Conservation (phyloP, 2,113 vertebrate species). For the Glaucidium brasilianum region DNA sequence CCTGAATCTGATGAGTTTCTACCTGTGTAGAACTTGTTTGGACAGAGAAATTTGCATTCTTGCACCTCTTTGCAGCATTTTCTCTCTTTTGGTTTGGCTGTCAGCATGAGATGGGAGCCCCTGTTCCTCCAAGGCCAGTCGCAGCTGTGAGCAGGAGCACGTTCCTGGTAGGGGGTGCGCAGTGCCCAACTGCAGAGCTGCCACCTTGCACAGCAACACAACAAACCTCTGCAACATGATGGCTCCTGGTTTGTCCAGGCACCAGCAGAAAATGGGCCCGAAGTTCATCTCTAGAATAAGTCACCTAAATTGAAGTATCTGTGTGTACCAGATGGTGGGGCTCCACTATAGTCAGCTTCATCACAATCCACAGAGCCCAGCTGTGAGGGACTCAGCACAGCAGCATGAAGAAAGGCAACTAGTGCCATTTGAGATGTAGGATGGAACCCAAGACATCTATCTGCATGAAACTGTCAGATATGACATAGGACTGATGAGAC, state of each 20-base stretch:
- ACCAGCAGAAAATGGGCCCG: background rate
- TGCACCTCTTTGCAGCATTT: background rate
- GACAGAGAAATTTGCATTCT: background rate
- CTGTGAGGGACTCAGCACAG: background rate
- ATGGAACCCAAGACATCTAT: background rate
- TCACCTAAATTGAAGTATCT: background rate
- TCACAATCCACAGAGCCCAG: background rate
- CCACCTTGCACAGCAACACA: background rate
- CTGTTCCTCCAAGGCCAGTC: background rate
- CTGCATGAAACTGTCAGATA: background rate
- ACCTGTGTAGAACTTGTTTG: background rate
- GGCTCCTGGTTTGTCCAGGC: background rate
- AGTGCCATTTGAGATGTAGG: background rate
- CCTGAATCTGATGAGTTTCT: background rate
- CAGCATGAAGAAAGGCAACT: background rate
- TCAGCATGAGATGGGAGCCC: background rate
- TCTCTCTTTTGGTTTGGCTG: background rate
- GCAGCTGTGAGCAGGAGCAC: background rate
- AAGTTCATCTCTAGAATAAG: background rate
- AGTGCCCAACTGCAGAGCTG: background rate
- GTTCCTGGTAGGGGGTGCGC: background rate
- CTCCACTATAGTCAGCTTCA: background rate
- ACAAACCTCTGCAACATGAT: rapidly evolving
- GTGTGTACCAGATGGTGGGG: background rate
- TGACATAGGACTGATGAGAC: background rate